phyloP scores from a whole-genome alignment of 1,140 invertebrate species.

The Wasmannia auropunctata region DNA sequence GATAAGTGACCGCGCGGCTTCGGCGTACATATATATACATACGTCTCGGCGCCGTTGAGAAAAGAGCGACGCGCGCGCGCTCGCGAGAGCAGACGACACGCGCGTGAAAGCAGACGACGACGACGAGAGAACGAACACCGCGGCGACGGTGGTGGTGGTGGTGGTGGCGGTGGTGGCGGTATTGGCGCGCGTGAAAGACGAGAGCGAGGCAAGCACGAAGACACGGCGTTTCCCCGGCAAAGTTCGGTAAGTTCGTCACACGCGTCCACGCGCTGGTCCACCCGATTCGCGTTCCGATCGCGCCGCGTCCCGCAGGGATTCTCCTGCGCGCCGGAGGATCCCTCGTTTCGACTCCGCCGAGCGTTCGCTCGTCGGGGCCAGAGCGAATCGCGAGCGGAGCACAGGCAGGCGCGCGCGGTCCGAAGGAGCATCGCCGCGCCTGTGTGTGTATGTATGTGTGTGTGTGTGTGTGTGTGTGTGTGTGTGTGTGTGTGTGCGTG shows the following conservation, averaged over 20 bases:
- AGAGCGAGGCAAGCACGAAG: neutral
- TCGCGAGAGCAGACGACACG: neutral
- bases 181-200: neutral
- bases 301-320: neutral
- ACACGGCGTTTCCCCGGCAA: neutral
- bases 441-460: too few species aligned
- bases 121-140: neutral
- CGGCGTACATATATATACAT: too few species aligned
- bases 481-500: neutral
- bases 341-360: neutral
- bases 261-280: neutral
- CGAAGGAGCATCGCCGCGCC: neutral
- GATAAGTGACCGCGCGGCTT: neutral
- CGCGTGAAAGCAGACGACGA: neutral
- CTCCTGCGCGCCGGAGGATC: neutral
- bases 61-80: neutral
- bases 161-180: neutral
- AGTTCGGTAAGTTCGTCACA: neutral
- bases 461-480: too few species aligned
- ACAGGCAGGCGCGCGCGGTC: neutral
- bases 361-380: neutral
- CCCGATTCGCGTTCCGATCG: neutral
- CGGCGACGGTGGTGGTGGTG: neutral
- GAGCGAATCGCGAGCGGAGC: neutral
- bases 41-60: neutral